A percentile compares a stretch with the other conserved stretches of the same genome.
Evolutionary conservation across 2,113 vertebrate species (phyloP).

Genomic region (Forbesichthys agassizii): DNA sequence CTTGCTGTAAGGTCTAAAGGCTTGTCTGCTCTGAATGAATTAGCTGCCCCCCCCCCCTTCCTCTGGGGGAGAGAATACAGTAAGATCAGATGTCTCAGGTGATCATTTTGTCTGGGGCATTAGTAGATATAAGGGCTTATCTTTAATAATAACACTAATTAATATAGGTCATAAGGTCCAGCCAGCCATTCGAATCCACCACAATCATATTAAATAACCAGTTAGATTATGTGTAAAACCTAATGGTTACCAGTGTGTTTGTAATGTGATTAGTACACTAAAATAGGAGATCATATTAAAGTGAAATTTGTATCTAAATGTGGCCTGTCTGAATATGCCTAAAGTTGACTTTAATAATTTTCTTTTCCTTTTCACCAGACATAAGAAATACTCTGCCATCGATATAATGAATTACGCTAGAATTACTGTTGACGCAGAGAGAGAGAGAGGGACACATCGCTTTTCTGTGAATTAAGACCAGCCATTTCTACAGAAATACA

Average conservation of each 20-base stretch:
- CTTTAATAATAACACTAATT: too few relatives aligned
- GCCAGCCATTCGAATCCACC: too few relatives aligned
- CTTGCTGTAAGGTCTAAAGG: too few relatives aligned
- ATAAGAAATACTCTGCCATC: not conserved
- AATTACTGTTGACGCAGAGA: not conserved
- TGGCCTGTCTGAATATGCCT: constrained; percentile 11
- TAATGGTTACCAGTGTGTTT: not conserved
- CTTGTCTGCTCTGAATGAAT: too few relatives aligned
- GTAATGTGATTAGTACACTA: not conserved
- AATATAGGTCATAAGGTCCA: too few relatives aligned
- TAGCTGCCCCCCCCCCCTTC: too few relatives aligned
- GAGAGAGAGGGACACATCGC: not conserved
- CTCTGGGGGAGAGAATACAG: too few relatives aligned
- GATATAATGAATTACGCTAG: not conserved
- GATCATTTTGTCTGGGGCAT: too few relatives aligned
- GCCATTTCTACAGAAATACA: too few relatives aligned
- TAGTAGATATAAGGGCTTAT: too few relatives aligned
- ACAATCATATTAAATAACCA: not conserved
- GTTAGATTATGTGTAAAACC: not conserved
- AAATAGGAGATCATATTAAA: constrained; percentile 6
- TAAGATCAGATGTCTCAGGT: too few relatives aligned
- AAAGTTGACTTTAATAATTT: not conserved
- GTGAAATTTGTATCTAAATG: constrained; percentile 14
- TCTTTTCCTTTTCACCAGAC: not conserved
- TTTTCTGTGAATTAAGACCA: not conserved